Evolutionary conservation across 2,888 invertebrate species (phyloP).

Genomic region (Pammene aurita): DNA sequence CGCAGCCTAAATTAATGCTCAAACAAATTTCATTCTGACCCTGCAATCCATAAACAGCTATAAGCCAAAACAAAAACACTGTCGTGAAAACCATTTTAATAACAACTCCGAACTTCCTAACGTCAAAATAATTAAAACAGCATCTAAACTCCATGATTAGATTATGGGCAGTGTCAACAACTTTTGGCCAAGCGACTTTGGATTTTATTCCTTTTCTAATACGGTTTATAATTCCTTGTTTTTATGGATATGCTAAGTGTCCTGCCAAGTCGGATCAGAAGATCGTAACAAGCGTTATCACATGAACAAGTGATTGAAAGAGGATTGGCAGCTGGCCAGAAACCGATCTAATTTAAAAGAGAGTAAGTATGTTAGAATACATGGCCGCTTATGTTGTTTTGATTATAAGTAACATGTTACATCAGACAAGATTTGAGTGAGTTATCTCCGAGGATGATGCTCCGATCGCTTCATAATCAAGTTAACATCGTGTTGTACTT

Average conservation of each 20-base stretch:
- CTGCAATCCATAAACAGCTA: constrained; percentile 11
- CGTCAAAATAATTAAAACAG: constrained; percentile 36
- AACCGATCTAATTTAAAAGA: constrained; percentile 3
- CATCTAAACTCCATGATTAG: constrained; percentile 27
- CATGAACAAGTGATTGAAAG: constrained; percentile 37
- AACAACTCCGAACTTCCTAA: constrained; percentile 20
- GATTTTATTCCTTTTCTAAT: not conserved
- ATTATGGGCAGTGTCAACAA: constrained; percentile 31
- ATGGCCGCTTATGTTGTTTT: not conserved
- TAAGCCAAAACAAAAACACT: constrained; percentile 22
- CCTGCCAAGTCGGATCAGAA: constrained; percentile 34
- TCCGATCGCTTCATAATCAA: constrained; percentile 25
- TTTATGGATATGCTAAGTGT: not conserved
- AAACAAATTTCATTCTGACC: constrained; percentile 6
- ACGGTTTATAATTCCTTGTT: not conserved
- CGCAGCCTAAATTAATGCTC: too few species aligned
- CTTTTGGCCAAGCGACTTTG: not conserved
- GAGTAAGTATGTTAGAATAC: not conserved
- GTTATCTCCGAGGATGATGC: constrained; percentile 21
- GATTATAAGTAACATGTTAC: not conserved
- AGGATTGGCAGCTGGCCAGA: constrained; percentile 27
- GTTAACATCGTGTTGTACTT: constrained; percentile 8
- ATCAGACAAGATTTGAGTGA: constrained; percentile 17
- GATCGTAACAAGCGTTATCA: constrained; percentile 33
- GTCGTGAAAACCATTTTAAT: constrained; percentile 23